Base-by-base conservation (phyloP, 2,113 vertebrate genomes). In the Etia nguti region DNA sequence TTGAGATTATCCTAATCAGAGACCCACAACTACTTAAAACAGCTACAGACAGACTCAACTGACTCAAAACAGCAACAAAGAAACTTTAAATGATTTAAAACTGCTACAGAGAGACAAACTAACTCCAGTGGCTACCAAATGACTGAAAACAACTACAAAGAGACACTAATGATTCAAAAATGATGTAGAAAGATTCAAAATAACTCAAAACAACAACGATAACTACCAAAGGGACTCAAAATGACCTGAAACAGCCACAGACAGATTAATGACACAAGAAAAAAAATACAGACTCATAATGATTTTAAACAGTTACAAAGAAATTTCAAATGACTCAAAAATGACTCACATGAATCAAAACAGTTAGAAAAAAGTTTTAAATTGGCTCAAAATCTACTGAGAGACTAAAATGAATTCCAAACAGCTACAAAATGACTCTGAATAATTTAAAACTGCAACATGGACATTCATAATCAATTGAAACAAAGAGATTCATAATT, bases 301-400 rank as follows among this genome's bases (percentile, higher is more conserved):
- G 29, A 79, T 15, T 79, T 10, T 11, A 29, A 52, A 20, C 34
- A 22, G 15, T 7, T 38, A n/a, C 34, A 22, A 41, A 22, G 20
- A 38, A 4, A 65, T 36, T 65, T 15, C 3, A 12, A 29, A 29
- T 57, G 24, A 26, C 13, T 60, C 8, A 6, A 60, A 48, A 57
- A 57, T 8, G 6, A 16, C 31, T 36, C 60, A 36, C 1, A 36
- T 65, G 60, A 11, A 18, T 62, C 60, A 36, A 36, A 36, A 65
- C 26, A 60, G 18, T n/a, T 22, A 2, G 10, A 36, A 8, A 0
- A 60, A 50, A 16, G 6, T 6, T 59, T 29, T 1, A 16, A 31
- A 31, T 18, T 6, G 6, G 12, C 22, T 26, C 55, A 26, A 57
- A 59, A 60, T 60, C 57, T 60, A 18, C 29, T 10, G 9, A 20